phyloP scores from a whole-genome alignment of 2,797 vertebrate species.

The Melopsittacus undulatus region DNA sequence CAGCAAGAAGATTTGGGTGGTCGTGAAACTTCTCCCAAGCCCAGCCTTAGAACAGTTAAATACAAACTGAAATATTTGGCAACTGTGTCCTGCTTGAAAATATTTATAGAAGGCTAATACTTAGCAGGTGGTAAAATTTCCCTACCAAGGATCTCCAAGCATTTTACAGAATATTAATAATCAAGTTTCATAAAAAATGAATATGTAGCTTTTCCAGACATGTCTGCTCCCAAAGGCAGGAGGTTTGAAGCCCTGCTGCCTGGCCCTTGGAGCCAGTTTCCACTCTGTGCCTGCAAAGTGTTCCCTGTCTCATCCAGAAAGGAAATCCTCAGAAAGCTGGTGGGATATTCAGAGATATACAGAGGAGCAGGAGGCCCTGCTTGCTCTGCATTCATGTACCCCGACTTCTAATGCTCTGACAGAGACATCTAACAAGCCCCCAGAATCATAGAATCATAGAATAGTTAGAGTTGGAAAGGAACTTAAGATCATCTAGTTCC shows the following conservation, averaged over 20 bases:
- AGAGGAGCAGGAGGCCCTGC: not conserved
- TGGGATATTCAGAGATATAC: fast-evolving
- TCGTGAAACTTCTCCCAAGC: not conserved
- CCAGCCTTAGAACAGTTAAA: not conserved
- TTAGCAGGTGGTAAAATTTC: conserved; percentile 45
- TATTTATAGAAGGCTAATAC: conserved; percentile 27
- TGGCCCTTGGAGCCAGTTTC: not conserved
- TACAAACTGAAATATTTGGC: not conserved
- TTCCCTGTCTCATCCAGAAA: not conserved
- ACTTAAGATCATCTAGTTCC: too few species aligned
- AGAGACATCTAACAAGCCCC: not conserved
- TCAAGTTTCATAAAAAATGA: not conserved
- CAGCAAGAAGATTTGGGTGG: not conserved
- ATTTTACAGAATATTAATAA: conserved; percentile 10
- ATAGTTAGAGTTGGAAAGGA: too few species aligned
- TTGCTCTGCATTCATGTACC: fast-evolving
- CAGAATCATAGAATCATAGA: too few species aligned
- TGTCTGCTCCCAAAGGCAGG: not conserved
- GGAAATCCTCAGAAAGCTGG: not conserved
- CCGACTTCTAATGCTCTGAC: not conserved
- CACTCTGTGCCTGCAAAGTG: fast-evolving
- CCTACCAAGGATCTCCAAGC: not conserved
- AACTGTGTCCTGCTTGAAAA: conserved; percentile 9
- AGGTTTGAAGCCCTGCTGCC: not conserved
- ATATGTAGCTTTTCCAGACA: conserved; percentile 22